phyloP scores from a whole-genome alignment of 2,113 vertebrate genomes.

The Bubo blakistoni region DNA sequence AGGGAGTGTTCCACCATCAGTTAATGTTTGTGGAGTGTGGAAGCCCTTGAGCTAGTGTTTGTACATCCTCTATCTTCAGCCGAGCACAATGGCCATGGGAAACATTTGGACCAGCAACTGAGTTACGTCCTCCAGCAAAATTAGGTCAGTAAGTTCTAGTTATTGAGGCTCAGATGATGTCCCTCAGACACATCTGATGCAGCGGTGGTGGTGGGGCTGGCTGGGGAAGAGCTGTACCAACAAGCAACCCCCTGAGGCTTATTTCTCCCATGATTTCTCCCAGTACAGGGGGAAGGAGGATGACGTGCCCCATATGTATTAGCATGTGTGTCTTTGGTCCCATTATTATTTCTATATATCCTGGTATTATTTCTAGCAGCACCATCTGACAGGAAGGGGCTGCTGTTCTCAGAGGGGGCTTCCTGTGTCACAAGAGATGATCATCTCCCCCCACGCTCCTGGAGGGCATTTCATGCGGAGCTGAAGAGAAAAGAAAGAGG shows the following conservation, averaged over 20 bases:
- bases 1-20: neutral
- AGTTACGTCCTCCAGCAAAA: neutral
- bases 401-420: neutral
- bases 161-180: accelerated
- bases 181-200: neutral
- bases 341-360: neutral
- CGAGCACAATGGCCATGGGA: neutral
- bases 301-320: accelerated
- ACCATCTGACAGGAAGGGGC: neutral
- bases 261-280: neutral
- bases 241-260: neutral
- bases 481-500: neutral
- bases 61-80: neutral
- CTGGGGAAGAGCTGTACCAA: neutral
- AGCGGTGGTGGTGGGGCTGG: neutral
- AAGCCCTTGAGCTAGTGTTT: neutral
- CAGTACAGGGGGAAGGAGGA: neutral
- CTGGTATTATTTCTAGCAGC: neutral
- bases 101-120: neutral
- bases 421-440: neutral
- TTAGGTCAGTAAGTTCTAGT: neutral
- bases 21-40: neutral
- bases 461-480: neutral
- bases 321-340: neutral
- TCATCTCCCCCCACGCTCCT: neutral